Conservation (phyloP, 1,140 invertebrate species). For the Procambarus virginalis region DNA sequence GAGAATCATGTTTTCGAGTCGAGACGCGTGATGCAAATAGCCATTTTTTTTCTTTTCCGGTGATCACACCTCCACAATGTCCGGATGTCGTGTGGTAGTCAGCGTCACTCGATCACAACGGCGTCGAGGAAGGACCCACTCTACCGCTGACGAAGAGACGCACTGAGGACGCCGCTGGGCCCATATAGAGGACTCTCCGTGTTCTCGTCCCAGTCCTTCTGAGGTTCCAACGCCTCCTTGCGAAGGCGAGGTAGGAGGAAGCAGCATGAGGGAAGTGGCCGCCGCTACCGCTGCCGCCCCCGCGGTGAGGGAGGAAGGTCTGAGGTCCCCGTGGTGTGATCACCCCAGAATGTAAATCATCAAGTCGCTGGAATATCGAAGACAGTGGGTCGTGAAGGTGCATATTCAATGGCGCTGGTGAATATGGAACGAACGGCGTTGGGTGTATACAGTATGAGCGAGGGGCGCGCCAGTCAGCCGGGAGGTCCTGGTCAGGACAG, state of each 20-base stretch:
- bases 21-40: constrained; percentile 8
- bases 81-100: neutral
- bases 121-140: neutral
- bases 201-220: too few species aligned
- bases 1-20: neutral
- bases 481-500: constrained; percentile 28
- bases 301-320: neutral
- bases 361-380: constrained; percentile 60
- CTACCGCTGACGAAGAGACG: neutral
- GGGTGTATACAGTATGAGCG: constrained; percentile 14
- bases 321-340: constrained; percentile 16
- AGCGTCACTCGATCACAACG: neutral
- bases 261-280: neutral
- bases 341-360: constrained; percentile 59
- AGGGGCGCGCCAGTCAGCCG: constrained; percentile 46
- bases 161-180: neutral
- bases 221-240: neutral
- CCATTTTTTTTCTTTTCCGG: neutral
- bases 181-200: too few species aligned
- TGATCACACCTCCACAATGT: neutral
- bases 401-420: constrained; percentile 56
- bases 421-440: constrained; percentile 56
- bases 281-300: neutral
- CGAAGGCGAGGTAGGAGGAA: constrained; percentile 1
- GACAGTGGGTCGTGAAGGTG: constrained; percentile 65